Evolutionary conservation across 2,888 invertebrate species (phyloP).

Genomic region (Diadegma fenestrale): DNA sequence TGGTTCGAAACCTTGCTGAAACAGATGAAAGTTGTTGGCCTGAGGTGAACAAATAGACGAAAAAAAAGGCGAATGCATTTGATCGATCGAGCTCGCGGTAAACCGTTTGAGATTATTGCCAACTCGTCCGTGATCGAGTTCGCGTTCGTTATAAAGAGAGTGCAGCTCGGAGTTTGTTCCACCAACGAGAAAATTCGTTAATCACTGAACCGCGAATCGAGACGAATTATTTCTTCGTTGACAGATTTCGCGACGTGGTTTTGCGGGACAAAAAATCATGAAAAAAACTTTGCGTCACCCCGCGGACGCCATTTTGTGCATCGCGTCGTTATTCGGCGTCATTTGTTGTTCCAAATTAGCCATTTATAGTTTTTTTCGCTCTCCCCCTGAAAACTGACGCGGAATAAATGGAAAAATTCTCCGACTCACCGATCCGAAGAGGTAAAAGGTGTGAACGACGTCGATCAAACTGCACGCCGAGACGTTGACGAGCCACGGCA

Average conservation of each 20-base stretch:
- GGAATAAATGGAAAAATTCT: not conserved
- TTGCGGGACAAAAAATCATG: not conserved
- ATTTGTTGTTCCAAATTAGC: not conserved
- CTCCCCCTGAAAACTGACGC: not conserved
- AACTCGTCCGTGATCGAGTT: slow-evolving; percentile 57
- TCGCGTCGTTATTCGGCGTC: not conserved
- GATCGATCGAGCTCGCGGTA: slow-evolving; percentile 59
- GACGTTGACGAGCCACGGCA: slow-evolving; percentile 92
- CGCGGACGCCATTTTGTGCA: not conserved
- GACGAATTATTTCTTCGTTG: not conserved
- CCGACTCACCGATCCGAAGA: slow-evolving; percentile 89
- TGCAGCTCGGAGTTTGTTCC: slow-evolving; percentile 33
- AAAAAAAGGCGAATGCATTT: slow-evolving; percentile 44
- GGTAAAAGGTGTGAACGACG: slow-evolving; percentile 88
- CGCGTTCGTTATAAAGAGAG: slow-evolving; percentile 52
- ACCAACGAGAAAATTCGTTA: slow-evolving; percentile 49
- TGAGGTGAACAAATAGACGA: not conserved
- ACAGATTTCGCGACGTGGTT: not conserved
- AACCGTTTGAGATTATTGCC: slow-evolving; percentile 50
- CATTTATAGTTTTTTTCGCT: not conserved
- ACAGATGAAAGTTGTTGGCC: slow-evolving; percentile 75
- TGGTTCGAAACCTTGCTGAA: slow-evolving; percentile 91
- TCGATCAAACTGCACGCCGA: slow-evolving; percentile 89
- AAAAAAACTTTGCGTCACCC: not conserved
- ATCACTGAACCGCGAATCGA: slow-evolving; percentile 22